Evolutionary conservation across 2,797 vertebrate genomes (phyloP), one percentile per base, ranked within the genome.

Genomic region (Garrulus glandarius): DNA sequence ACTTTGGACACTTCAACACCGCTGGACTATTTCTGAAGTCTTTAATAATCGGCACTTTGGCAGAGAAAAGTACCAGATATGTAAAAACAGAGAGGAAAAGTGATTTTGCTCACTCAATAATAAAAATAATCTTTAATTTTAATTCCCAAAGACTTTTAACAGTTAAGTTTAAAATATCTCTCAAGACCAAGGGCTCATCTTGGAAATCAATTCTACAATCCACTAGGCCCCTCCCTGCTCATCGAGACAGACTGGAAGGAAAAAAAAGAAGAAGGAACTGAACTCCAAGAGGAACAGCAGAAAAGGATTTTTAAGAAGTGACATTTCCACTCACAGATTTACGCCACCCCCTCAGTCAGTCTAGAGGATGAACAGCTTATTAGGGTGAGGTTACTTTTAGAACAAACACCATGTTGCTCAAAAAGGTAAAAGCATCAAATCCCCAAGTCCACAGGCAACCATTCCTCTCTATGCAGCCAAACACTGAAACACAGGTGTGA

Each of bases 121-220:
- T 34, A 88, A 72, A 83, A 79, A 75, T 13, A 72, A 4, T 32
- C 61, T 57, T 64, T 64, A 56, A 34, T 21, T 34, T 87, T 93
- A 61, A 55, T 76, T 94, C 59, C 83, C 55, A 57, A 90, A 72
- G 63, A 37, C 22, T 63, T 93, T 27, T 34, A 81, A 41, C 64
- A 59, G 39, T 72, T 84, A 53, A 55, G 61, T 82, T 93, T 84
- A 59, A 76, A 85, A 57, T 23, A 29, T 11, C 32, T 78, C 56
- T 87, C 79, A 90, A 68, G 53, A 61, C 44, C 6, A 26, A 89
- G n/a, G 29, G 47, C 47, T 92, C 36, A 82, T 68, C 83, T 79
- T 76, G 76, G 76, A 93, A 84, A 83, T 72, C 47, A 83, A 21
- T 83, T 91, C 69, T 26, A 76, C 52, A 82, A n/a, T 14, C 22